Conservation (phyloP, 2,113 vertebrate genomes). For the Clupea harengus region DNA sequence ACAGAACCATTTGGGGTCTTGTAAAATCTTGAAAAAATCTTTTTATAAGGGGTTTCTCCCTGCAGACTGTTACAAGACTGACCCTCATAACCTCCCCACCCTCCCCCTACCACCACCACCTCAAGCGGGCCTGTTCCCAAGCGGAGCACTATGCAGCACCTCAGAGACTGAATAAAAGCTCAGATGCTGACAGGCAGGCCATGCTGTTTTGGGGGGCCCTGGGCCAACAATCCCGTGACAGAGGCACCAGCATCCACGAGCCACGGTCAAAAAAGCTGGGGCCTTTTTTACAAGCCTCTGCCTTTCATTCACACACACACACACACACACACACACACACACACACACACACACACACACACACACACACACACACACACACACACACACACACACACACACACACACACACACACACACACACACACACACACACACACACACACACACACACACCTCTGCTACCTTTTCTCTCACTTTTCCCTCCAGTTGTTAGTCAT, state of each 20-base stretch:
- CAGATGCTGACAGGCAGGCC: conserved; percentile 15
- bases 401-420: neutral
- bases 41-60: conserved; percentile 48
- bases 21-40: conserved; percentile 61
- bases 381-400: neutral
- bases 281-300: neutral
- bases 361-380: neutral
- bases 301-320: neutral
- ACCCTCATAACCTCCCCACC: conserved; percentile 9
- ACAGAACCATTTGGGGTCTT: conserved; percentile 55
- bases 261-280: conserved; percentile 19
- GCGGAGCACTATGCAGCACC: conserved; percentile 10
- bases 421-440: neutral
- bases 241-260: neutral
- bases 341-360: neutral
- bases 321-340: neutral
- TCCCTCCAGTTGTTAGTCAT: neutral
- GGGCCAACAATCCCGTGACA: neutral
- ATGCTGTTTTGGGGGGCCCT: neutral
- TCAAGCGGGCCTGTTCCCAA: neutral
- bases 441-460: neutral
- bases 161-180: conserved; percentile 40
- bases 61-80: conserved; percentile 27
- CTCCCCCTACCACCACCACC: neutral
- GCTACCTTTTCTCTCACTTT: neutral